Percentiles rank a stretch among this genome's conserved stretches.
Evolutionary conservation across 2,888 invertebrate genomes (phyloP).

Genomic region (Tortricodes alternella): DNA sequence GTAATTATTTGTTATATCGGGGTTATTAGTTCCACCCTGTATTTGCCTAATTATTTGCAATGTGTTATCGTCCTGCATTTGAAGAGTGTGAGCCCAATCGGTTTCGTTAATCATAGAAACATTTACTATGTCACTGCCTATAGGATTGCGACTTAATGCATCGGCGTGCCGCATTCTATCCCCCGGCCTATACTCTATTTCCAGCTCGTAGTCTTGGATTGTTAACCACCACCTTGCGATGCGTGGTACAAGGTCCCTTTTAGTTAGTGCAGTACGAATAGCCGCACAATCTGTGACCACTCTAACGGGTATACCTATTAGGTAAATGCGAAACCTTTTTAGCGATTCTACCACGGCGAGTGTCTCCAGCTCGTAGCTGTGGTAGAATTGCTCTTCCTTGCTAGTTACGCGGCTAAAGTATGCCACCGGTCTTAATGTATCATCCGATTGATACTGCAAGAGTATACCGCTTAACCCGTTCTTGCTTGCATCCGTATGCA

Average conservation of each 20-base stretch:
- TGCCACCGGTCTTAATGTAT: slow-evolving; percentile 34
- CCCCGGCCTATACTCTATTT: too few species aligned
- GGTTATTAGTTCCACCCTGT: neutral
- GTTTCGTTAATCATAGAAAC: too few species aligned
- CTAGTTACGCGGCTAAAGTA: slow-evolving; percentile 42
- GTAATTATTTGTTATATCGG: neutral
- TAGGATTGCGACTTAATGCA: too few species aligned
- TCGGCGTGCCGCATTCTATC: too few species aligned
- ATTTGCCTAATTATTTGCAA: neutral
- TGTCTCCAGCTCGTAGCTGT: slow-evolving; percentile 45
- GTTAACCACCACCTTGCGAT: slow-evolving; percentile 1
- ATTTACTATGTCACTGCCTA: too few species aligned
- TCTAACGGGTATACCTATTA: slow-evolving; percentile 35
- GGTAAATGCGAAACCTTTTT: slow-evolving; percentile 42
- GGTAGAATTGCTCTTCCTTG: too few species aligned
- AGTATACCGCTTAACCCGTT: slow-evolving; percentile 41
- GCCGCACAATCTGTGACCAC: slow-evolving; percentile 3
- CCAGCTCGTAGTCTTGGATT: too few species aligned
- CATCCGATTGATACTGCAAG: slow-evolving; percentile 34
- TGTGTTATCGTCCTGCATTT: too few species aligned
- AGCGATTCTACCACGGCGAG: slow-evolving; percentile 47
- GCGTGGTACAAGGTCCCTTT: neutral
- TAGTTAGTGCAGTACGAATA: neutral
- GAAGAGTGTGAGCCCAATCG: too few species aligned
- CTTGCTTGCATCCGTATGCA: slow-evolving; percentile 47